Percentiles rank a stretch among this genome's conserved stretches.
Conservation (phyloP, 2,797 vertebrate genomes). For the Hydrolagus colliei region DNA sequence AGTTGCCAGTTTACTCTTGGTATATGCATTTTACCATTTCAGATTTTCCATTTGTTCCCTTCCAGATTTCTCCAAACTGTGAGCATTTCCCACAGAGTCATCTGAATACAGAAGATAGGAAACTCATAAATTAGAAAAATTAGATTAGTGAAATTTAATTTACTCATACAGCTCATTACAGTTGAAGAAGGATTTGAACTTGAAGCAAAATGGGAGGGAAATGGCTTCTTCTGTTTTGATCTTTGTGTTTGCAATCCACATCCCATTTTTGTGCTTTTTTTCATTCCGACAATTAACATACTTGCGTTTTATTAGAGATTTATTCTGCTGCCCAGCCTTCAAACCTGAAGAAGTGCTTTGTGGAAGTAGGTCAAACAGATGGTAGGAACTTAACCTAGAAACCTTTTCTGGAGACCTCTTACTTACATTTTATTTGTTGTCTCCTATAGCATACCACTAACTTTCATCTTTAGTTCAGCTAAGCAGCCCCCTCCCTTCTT, state of each 20-base stretch:
- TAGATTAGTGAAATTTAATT: constrained; percentile 31
- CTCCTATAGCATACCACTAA: constrained; percentile 51
- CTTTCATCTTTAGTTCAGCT: constrained; percentile 50
- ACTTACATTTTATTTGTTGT: constrained; percentile 56
- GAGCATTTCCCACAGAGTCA: constrained; percentile 10
- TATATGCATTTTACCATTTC: constrained; percentile 27
- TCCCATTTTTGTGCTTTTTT: not conserved
- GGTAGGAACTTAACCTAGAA: constrained; percentile 14
- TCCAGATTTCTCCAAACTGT: constrained; percentile 15
- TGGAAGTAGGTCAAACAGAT: not conserved
- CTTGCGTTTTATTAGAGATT: not conserved
- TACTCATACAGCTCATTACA: not conserved
- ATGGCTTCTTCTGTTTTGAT: not conserved
- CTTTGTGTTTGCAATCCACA: not conserved
- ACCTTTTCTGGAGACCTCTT: constrained; percentile 49
- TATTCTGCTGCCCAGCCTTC: not conserved
- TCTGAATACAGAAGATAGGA: constrained; percentile 17
- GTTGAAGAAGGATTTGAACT: not conserved
- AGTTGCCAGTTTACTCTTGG: constrained; percentile 15
- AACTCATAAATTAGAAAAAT: constrained; percentile 23
- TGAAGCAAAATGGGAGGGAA: not conserved
- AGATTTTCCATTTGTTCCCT: constrained; percentile 24
- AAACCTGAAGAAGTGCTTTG: not conserved
- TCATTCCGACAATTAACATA: not conserved
- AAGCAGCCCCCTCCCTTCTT: constrained; percentile 58